These are phyloP conservation scores for Brenthis daphne DNA, from an alignment of 2,888 invertebrate species.

Conservation along the genomic window DNA sequence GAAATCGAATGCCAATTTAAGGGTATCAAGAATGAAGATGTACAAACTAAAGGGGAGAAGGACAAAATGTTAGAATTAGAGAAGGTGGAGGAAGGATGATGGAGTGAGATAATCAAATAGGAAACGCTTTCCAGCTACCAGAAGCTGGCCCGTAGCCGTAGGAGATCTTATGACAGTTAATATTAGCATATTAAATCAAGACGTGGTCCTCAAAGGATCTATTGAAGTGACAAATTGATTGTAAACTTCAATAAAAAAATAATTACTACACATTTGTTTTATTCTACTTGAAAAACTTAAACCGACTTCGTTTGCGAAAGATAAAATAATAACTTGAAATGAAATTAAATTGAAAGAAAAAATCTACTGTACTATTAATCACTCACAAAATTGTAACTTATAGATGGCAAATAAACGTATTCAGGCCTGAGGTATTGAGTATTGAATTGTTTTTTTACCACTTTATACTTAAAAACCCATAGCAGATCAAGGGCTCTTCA, in stretches of 20 bases:
- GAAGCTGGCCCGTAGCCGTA: conserved; percentile 49
- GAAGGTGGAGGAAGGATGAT: conserved; percentile 70
- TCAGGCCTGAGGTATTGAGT: no score
- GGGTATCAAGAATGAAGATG: conserved; percentile 45
- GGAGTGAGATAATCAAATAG: conserved; percentile 41
- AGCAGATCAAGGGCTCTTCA: no score
- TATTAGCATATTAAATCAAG: conserved; percentile 18
- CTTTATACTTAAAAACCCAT: no score
- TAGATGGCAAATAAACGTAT: no score
- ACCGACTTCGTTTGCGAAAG: no score
- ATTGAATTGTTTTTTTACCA: no score
- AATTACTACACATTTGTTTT: conserved; percentile 15
- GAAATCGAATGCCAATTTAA: conserved; percentile 85
- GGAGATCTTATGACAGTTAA: conserved; percentile 35
- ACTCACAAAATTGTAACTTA: no score
- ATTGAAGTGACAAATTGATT: background rate
- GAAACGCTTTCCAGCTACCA: conserved; percentile 58
- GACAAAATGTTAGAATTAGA: conserved; percentile 68
- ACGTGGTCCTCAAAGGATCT: background rate
- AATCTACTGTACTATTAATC: no score
- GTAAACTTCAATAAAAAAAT: conserved; percentile 22
- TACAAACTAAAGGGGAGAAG: conserved; percentile 48
- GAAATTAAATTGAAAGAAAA: no score
- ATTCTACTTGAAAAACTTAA: conserved; percentile 18
- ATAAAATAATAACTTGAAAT: no score